Conservation (phyloP, 2,888 invertebrate genomes). For the Thecocarcelia acutangulata region DNA sequence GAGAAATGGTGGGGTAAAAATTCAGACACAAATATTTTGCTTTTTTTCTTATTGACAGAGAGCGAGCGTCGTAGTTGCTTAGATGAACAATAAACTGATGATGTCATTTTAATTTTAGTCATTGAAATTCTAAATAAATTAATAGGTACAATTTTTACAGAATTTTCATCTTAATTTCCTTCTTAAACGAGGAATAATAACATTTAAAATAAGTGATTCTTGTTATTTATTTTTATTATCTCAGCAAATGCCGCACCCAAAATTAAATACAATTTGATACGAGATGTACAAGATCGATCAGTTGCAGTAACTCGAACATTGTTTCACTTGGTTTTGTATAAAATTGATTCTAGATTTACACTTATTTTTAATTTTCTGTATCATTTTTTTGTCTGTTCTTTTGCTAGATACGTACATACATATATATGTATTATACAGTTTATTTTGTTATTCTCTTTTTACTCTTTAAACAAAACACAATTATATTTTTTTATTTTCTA, state of each 20-base stretch:
- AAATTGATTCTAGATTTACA: constrained; percentile 24
- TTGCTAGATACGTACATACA: not conserved
- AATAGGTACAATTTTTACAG: no score
- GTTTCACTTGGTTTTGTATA: constrained; percentile 39
- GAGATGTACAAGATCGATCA: constrained; percentile 22
- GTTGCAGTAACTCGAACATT: constrained; percentile 4
- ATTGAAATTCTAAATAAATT: constrained; percentile 30
- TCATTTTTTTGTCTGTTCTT: not conserved
- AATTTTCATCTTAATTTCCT: no score
- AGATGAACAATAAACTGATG: constrained; percentile 43
- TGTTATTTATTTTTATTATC: not conserved
- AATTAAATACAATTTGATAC: no score
- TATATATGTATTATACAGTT: no score
- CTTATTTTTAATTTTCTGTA: constrained; percentile 18
- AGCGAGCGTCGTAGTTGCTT: not conserved
- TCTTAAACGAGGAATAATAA: no score
- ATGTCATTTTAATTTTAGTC: constrained; percentile 63
- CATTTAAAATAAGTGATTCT: not conserved
- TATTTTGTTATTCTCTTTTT: no score
- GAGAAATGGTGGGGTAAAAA: no score
- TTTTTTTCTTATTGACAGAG: no score
- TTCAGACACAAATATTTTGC: no score
- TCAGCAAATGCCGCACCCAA: constrained; percentile 53
- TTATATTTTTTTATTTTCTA: constrained; percentile 18
- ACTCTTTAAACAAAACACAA: constrained; percentile 5